Conservation (phyloP, 2,113 vertebrate species). For the Steatornis caripensis region DNA sequence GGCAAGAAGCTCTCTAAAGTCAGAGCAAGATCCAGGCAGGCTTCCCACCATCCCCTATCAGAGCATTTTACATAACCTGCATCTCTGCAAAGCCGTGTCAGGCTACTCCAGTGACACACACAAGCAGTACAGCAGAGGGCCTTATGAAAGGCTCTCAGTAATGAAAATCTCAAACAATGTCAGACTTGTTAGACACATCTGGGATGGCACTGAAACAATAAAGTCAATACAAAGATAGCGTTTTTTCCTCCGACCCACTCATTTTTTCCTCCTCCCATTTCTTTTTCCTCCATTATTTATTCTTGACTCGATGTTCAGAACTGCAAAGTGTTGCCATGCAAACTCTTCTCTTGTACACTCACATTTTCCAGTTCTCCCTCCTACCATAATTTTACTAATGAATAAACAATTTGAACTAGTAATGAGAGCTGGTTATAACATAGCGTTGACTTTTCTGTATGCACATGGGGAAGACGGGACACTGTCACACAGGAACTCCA, state of each 20-base stretch:
- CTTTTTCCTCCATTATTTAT: slow-evolving; percentile 20
- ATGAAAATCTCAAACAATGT: background rate
- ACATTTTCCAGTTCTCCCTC: background rate
- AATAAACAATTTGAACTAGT: background rate
- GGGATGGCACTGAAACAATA: background rate
- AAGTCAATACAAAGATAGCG: slow-evolving; percentile 2
- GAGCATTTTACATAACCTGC: background rate
- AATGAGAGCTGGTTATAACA: background rate
- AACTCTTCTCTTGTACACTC: background rate
- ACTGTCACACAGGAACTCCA: background rate
- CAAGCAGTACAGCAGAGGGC: background rate
- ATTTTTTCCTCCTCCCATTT: background rate
- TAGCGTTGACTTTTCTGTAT: accelerated
- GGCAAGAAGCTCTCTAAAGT: background rate
- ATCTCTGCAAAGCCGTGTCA: background rate
- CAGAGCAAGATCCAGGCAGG: background rate
- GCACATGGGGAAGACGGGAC: accelerated
- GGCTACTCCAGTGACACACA: background rate
- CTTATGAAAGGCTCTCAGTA: background rate
- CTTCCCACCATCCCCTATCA: background rate
- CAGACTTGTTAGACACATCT: slow-evolving; percentile 26
- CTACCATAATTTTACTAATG: background rate
- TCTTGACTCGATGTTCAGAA: background rate
- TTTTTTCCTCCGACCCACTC: background rate
- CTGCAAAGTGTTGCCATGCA: background rate